Evolutionary conservation across 1,140 invertebrate genomes (phyloP).

Genomic region (Pseudomyrmex concolor): DNA sequence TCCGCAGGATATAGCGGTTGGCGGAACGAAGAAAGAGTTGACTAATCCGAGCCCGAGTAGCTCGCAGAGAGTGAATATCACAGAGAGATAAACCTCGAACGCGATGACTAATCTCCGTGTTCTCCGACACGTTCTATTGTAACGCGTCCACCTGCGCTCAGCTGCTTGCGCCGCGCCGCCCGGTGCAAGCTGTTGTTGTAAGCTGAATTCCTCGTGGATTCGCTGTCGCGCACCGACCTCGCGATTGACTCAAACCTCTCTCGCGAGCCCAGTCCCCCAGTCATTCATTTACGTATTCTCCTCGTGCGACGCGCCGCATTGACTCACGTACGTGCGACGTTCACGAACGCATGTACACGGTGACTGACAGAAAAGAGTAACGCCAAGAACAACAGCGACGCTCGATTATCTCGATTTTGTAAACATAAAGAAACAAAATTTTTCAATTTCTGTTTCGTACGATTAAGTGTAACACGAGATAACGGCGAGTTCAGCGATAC

Average conservation of each 20-base stretch:
- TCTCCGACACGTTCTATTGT: slow-evolving; percentile 41
- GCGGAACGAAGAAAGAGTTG: slow-evolving; percentile 44
- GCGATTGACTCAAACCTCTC: slow-evolving; percentile 60
- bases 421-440: not conserved
- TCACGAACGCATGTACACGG: slow-evolving; percentile 56
- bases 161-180: not conserved
- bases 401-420: not conserved
- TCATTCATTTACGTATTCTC: slow-evolving; percentile 70
- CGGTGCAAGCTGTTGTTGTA: slow-evolving; percentile 11
- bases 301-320: slow-evolving; percentile 67
- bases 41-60: slow-evolving; percentile 59
- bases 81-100: slow-evolving; percentile 12
- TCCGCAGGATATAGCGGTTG: slow-evolving; percentile 17
- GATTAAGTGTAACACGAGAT: not conserved
- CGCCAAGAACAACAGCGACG: not conserved
- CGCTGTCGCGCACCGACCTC: slow-evolving; percentile 57
- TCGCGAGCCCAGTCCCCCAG: not conserved
- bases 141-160: slow-evolving; percentile 65
- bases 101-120: slow-evolving; percentile 67
- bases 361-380: slow-evolving; percentile 53
- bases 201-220: slow-evolving; percentile 71
- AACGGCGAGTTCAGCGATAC: not conserved
- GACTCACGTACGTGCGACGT: slow-evolving; percentile 72
- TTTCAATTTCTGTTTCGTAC: no score
- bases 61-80: not conserved